Conservation (phyloP, 2,888 invertebrate species). For the Smittia sp. region DNA sequence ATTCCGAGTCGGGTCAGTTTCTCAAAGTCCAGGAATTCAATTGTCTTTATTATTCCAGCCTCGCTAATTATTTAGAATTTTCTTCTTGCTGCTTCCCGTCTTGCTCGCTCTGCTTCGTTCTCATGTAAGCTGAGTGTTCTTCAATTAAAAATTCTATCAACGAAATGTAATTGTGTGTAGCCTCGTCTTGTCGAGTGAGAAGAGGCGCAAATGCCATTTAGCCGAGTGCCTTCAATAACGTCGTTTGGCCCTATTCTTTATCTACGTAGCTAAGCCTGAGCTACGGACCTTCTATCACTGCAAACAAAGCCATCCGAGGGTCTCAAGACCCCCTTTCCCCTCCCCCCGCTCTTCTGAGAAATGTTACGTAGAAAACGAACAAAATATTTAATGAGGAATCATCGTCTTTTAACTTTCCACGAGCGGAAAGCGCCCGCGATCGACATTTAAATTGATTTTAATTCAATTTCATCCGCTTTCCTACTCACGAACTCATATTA, state of each 20-base stretch:
- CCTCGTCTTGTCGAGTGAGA: background rate
- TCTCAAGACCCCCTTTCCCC: too few relatives aligned
- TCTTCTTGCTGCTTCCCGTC: background rate
- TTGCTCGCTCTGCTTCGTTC: background rate
- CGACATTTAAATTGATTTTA: slow-evolving; percentile 38
- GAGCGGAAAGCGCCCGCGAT: slow-evolving; percentile 1
- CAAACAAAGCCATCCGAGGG: too few relatives aligned
- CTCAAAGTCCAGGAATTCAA: background rate
- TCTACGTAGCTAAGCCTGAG: too few relatives aligned
- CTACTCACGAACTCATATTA: too few relatives aligned
- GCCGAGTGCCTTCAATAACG: background rate
- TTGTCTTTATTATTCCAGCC: slow-evolving; percentile 32
- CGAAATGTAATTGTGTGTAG: slow-evolving; percentile 26
- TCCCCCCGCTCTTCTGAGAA: too few relatives aligned
- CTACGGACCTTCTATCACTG: too few relatives aligned
- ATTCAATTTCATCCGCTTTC: background rate
- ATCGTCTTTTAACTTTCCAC: slow-evolving; percentile 16
- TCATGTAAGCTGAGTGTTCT: background rate
- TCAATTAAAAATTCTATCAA: slow-evolving; percentile 37
- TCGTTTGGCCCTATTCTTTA: too few relatives aligned
- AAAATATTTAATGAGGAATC: background rate
- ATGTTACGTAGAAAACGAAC: too few relatives aligned
- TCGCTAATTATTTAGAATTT: slow-evolving; percentile 23
- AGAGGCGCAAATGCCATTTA: slow-evolving; percentile 21
- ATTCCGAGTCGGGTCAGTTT: background rate